Conservation (phyloP, 1,140 invertebrate species). For the Vollenhovia emeryi region DNA sequence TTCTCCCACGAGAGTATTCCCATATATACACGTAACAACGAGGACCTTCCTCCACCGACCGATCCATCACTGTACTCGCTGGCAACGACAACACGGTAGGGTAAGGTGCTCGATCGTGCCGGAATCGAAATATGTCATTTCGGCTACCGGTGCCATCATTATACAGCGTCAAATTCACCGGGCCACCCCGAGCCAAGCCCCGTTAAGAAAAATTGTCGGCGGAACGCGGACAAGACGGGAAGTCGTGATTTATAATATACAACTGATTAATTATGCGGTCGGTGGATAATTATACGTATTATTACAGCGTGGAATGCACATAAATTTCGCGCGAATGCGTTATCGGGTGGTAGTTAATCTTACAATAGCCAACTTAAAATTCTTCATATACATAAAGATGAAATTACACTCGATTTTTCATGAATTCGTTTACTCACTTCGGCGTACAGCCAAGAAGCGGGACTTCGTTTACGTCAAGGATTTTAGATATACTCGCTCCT, state of each 20-base stretch:
- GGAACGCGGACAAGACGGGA: slow-evolving; percentile 21
- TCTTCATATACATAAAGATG: neutral
- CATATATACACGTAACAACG: slow-evolving; percentile 3
- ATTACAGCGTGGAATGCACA: neutral
- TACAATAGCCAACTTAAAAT: neutral
- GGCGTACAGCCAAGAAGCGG: too few relatives aligned
- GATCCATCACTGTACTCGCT: slow-evolving; percentile 74
- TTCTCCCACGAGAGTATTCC: slow-evolving; percentile 35
- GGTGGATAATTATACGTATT: slow-evolving; percentile 18
- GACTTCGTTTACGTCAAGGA: too few relatives aligned
- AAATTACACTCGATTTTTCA: neutral
- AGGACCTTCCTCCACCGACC: slow-evolving; percentile 45
- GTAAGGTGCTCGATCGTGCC: slow-evolving; percentile 45
- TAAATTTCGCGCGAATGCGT: neutral
- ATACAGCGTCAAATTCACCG: slow-evolving; percentile 37
- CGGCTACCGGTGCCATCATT: slow-evolving; percentile 53
- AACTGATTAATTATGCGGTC: slow-evolving; percentile 28
- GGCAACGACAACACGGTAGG: slow-evolving; percentile 69
- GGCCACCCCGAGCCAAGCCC: neutral
- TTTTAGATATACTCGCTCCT: too few relatives aligned
- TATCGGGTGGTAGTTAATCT: neutral
- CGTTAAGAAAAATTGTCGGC: slow-evolving; percentile 6
- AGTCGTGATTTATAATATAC: slow-evolving; percentile 31
- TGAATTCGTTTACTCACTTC: too few relatives aligned
- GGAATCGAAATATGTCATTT: slow-evolving; percentile 59